These are phyloP conservation scores for Myxocyprinus asiaticus DNA, from an alignment of 2,113 vertebrate genomes.

Conservation along the genomic window DNA sequence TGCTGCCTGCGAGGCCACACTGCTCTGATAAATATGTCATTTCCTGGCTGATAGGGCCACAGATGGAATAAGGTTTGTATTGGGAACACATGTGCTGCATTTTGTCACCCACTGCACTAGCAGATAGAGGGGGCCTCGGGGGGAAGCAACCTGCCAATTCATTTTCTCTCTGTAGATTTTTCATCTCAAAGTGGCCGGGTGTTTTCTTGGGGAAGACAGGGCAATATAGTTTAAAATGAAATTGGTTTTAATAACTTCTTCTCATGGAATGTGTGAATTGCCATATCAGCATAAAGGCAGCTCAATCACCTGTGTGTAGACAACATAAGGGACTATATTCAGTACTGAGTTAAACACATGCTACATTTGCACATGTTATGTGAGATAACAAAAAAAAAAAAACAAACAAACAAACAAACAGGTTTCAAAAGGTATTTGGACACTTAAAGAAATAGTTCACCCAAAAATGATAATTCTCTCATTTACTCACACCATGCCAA, in stretches of 20 bases:
- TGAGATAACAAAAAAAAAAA: background rate
- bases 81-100: conserved; percentile 91
- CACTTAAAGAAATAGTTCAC: too few relatives aligned
- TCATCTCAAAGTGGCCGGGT: conserved; percentile 61
- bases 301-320: conserved; percentile 49
- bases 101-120: conserved; percentile 76
- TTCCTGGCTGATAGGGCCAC: conserved; percentile 86
- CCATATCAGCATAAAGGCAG: conserved; percentile 55
- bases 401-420: too few relatives aligned
- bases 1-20: conserved; percentile 68
- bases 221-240: conserved; percentile 43
- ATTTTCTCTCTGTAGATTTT: conserved; percentile 88
- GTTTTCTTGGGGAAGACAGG: conserved; percentile 43
- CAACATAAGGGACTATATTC: conserved; percentile 11
- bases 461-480: too few relatives aligned
- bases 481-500: too few relatives aligned
- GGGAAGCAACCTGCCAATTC: conserved; percentile 84
- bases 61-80: conserved; percentile 93
- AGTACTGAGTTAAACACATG: conserved; percentile 16
- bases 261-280: conserved; percentile 24
- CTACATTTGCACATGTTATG: conserved; percentile 4
- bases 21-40: conserved; percentile 91
- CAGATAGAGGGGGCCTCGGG: conserved; percentile 79
- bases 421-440: too few relatives aligned
- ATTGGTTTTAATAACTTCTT: conserved; percentile 42